Conservation (phyloP, 2,113 vertebrate genomes). For the Epinephelus fuscoguttatus region DNA sequence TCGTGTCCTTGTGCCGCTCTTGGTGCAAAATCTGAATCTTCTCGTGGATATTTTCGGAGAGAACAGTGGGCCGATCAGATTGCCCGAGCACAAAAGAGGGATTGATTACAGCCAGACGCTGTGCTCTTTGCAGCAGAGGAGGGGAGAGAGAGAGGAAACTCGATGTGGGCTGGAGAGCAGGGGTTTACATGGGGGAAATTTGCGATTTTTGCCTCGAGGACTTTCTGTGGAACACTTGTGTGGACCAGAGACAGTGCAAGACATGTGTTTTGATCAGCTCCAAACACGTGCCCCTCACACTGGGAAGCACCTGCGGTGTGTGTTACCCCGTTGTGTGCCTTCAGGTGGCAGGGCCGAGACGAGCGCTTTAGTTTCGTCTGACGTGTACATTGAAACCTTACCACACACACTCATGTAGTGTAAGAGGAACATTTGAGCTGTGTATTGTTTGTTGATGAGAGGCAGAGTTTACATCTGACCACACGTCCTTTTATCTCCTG, state of each 20-base stretch:
- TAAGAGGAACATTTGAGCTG: neutral
- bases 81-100: conserved; percentile 51
- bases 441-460: neutral
- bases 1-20: conserved; percentile 9
- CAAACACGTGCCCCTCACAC: conserved; percentile 55
- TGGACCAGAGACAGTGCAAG: conserved; percentile 30
- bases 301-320: conserved; percentile 41
- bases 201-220: conserved; percentile 40
- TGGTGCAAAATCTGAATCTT: conserved; percentile 43
- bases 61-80: conserved; percentile 50
- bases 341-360: conserved; percentile 5
- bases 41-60: conserved; percentile 38
- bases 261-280: conserved; percentile 62
- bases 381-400: neutral
- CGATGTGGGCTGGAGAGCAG: conserved; percentile 22
- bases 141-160: conserved; percentile 34
- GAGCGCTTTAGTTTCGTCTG: neutral
- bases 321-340: conserved; percentile 20
- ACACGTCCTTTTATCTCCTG: neutral
- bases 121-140: conserved; percentile 26
- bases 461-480: neutral
- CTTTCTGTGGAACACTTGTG: conserved; percentile 52
- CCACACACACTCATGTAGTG: neutral
- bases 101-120: conserved; percentile 65
- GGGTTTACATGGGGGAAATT: conserved; percentile 36